Evolutionary conservation across 1,140 invertebrate genomes (phyloP), one percentile per base, ranked within the genome.

Genomic region (Chrysopa pallens): DNA sequence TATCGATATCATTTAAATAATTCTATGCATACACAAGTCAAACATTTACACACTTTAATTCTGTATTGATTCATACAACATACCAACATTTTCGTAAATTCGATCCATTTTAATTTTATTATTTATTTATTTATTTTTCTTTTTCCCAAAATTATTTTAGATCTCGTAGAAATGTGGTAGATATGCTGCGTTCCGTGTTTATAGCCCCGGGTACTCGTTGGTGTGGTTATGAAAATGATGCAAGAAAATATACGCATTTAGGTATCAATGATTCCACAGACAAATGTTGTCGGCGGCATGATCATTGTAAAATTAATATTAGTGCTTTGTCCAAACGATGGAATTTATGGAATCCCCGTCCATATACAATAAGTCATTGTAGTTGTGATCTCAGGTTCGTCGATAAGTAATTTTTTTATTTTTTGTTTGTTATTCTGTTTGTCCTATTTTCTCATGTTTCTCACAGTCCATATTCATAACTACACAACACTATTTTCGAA

Each of bases 341-440:
- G 59, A 73, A 75, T 45, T 66, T 79, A 45, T 82, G 83, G 70
- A 91, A 91, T 68, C 75, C 70, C 56, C 70, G 78, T 40, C 78
- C 84, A 29, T 84, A 81, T 62, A 89, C 84, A 6, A 62, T 90
- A n/a, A 84, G 80, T 43, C 81, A 88, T 55, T 92, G 87, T 62
- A 67, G 65, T 40, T 91, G 88, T 60, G 88, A 92, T 66, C 70
- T 73, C 60, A 84, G 78, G 84, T 87, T 68, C 65, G 66, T 62
- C 48, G 31, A 35, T 29, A 39, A 13, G 12, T 13, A 38, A 23
- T 23, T 23, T 23, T 23, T 23, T 3, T 23, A n/a, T 23, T 23
- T 23, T 23, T 23, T 23, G 5, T 23, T 23, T 23, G 5, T 3
- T 23, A 3, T 23, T 23, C 17, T 23, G 5, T 23, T 23, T 23